Conservation (phyloP, 2,113 vertebrate species). For the Rhinichthys klamathensis region DNA sequence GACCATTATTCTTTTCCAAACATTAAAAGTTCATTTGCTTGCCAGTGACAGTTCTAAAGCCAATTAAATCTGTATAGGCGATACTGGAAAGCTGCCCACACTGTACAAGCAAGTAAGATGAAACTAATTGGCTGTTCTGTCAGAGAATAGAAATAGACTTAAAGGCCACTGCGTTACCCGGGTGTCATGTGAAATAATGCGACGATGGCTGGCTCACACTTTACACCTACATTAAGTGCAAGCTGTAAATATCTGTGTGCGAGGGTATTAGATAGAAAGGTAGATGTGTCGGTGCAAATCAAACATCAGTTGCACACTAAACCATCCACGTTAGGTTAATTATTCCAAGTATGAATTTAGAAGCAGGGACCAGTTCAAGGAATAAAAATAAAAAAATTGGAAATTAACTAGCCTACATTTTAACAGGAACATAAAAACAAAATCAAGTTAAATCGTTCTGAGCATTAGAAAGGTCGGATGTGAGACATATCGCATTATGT, state of each 20-base stretch:
- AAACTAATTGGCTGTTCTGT: slow-evolving; percentile 44
- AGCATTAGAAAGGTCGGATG: no score
- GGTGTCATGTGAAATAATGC: neutral
- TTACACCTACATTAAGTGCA: neutral
- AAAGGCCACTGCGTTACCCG: neutral
- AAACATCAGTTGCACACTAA: neutral
- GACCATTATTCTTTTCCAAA: neutral
- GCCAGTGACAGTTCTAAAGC: slow-evolving; percentile 3
- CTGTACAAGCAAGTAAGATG: neutral
- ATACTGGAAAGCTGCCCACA: neutral
- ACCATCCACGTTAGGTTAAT: neutral
- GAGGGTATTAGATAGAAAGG: neutral
- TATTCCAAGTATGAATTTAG: neutral
- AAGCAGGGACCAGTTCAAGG: no score
- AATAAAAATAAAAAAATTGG: no score
- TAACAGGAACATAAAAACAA: no score
- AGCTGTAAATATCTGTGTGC: neutral
- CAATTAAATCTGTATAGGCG: slow-evolving; percentile 5
- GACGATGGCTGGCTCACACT: neutral
- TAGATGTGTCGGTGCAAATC: neutral
- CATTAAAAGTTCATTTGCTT: neutral
- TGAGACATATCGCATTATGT: no score
- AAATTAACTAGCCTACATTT: no score
- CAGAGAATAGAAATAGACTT: slow-evolving; percentile 17
- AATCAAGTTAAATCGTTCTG: no score